Evolutionary conservation across 1,140 invertebrate species (phyloP), one percentile per base, ranked within the genome.

Genomic region (Augochlora pura): DNA sequence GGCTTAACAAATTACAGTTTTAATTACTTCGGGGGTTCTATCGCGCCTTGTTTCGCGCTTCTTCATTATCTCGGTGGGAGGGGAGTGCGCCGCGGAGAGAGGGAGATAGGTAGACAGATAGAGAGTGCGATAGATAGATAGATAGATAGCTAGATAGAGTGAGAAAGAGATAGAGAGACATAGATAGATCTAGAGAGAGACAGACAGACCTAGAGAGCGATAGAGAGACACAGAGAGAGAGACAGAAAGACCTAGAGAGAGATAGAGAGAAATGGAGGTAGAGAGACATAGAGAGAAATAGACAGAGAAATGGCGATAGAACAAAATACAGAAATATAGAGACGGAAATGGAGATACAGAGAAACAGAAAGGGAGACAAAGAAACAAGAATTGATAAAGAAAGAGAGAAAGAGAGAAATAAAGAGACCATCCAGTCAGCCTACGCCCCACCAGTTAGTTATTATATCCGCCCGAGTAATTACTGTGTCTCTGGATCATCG

Each of bases 401-500:
- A 4, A 18, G 52, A 7, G n/a, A 57, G 54, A 57, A 0, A n/a
- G 54, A n/a, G 5, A 18, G 21, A 57, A 16, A 52, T 16, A 16
- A 4, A 5, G 42, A 46, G 42, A 2, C 39, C 4, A 18, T 57
- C 67, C 52, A 57, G 54, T 18, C 27, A 38, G 18, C 38, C 14
- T 46, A 49, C 42, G 60, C 42, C 76, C n/a, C 63, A 16, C 67
- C 12, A 23, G 46, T 72, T 72, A 18, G 60, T 78, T 72, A 78
- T 78, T 72, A 72, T 65, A 78, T 65, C 52, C 76, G 60, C 8
- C 12, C 49, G 23, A 65, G 49, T 72, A 72, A 78, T 78, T 78
- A 70, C 76, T 39, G 21, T 71, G 60, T 78, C 60, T 32, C 68
- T 42, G 38, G 38, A 23, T 46, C 68, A 57, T 66, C 54, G 46